Evolutionary conservation across 2,113 vertebrate genomes (phyloP).

Genomic region (Barnardius zonarius): DNA sequence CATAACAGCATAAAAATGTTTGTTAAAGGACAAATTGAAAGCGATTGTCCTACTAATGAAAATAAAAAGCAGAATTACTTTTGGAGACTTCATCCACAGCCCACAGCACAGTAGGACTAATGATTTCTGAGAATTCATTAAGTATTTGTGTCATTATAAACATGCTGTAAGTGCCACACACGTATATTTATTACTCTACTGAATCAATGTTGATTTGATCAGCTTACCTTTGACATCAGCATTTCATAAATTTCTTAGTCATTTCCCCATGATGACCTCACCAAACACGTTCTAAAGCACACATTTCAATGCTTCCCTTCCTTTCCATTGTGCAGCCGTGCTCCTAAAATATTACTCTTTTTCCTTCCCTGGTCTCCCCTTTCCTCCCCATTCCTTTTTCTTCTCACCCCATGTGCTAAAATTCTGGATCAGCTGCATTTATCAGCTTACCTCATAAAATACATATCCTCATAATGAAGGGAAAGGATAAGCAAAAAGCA

Average conservation of each 20-base stretch:
- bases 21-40: conserved; percentile 10
- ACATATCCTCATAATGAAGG: neutral
- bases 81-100: conserved; percentile 34
- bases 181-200: neutral
- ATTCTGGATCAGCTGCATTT: conserved; percentile 1
- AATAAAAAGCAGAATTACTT: conserved; percentile 15
- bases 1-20: neutral
- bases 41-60: neutral
- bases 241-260: conserved; percentile 38
- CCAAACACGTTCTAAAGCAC: neutral
- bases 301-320: neutral
- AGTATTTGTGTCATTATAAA: neutral
- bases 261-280: conserved; percentile 30
- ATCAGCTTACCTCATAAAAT: neutral
- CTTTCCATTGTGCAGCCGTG: neutral
- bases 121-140: conserved; percentile 42
- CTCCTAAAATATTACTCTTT: neutral
- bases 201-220: conserved; percentile 32
- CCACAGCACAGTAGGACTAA: neutral
- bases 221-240: conserved; percentile 18
- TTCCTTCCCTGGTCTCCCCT: accelerated
- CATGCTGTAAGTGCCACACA: neutral
- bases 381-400: neutral
- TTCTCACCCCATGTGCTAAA: neutral
- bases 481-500: neutral